Evolutionary conservation across 2,797 vertebrate species (phyloP).

Genomic region (Antennarius maculatus): DNA sequence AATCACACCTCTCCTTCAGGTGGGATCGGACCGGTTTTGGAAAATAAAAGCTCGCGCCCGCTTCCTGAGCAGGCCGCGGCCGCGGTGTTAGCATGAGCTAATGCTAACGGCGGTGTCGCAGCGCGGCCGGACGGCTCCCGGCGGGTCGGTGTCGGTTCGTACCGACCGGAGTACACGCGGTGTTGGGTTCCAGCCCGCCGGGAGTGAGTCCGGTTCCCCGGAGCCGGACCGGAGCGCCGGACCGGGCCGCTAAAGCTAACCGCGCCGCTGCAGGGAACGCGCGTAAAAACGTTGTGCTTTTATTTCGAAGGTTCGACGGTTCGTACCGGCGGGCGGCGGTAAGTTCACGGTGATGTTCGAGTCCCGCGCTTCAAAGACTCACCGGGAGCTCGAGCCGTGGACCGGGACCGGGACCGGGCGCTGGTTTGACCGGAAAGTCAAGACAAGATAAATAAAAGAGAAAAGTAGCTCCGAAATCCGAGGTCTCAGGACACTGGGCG

Average conservation of each 20-base stretch:
- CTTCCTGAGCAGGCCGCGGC: slow-evolving; percentile 62
- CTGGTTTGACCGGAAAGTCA: no score
- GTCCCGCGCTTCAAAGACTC: neutral
- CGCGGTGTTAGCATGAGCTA: slow-evolving; percentile 38
- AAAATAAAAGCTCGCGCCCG: slow-evolving; percentile 85
- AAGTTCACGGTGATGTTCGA: slow-evolving; percentile 33
- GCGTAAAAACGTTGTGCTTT: slow-evolving; percentile 81
- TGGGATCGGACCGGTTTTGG: slow-evolving; percentile 55
- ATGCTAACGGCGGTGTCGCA: slow-evolving; percentile 46
- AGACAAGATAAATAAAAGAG: slow-evolving; percentile 62
- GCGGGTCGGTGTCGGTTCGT: fast-evolving
- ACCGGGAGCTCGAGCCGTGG: neutral
- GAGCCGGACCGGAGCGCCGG: fast-evolving
- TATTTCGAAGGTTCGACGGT: slow-evolving; percentile 82
- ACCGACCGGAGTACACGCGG: fast-evolving
- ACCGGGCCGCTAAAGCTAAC: slow-evolving; percentile 13
- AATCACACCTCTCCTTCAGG: slow-evolving; percentile 14
- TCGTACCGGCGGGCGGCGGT: slow-evolving; percentile 52
- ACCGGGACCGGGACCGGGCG: no score
- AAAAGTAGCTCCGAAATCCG: slow-evolving; percentile 82
- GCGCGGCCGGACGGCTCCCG: slow-evolving; percentile 5
- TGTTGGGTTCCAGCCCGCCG: fast-evolving
- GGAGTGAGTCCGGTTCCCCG: no score
- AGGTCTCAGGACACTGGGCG: slow-evolving; percentile 76
- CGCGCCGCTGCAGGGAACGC: slow-evolving; percentile 40